A percentile compares a stretch with the other conserved stretches of the same genome.
phyloP scores from a whole-genome alignment of 2,888 invertebrate genomes.

The Lasioglossum figueresi region DNA sequence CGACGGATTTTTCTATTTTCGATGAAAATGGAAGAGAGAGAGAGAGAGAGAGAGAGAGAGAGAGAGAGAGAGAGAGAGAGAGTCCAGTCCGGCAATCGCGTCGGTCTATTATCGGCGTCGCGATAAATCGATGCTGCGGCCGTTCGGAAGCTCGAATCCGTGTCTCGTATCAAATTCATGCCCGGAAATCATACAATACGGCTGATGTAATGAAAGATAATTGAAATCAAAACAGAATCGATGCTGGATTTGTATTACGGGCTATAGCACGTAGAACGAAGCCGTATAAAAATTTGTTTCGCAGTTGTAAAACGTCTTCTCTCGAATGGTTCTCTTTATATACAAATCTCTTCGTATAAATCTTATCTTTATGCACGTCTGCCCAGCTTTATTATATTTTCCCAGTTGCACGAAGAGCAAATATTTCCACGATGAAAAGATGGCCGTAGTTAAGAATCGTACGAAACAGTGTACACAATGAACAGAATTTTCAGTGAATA shows the following conservation, averaged over 20 bases:
- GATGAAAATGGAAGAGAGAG: not conserved
- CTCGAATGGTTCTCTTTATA: constrained; percentile 1
- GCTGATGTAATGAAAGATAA: constrained; percentile 51
- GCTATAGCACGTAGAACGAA: not conserved
- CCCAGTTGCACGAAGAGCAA: constrained; percentile 5
- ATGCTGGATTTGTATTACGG: constrained; percentile 19
- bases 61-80: not conserved
- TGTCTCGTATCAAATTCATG: constrained; percentile 42
- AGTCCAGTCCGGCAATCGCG: not conserved
- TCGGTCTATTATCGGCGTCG: constrained; percentile 20
- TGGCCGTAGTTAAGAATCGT: constrained; percentile 16
- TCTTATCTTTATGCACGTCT: not conserved
- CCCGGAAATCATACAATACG: constrained; percentile 50
- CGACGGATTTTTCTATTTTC: not conserved
- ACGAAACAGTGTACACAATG: constrained; percentile 18
- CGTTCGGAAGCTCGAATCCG: constrained; percentile 17
- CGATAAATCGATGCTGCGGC: constrained; percentile 37
- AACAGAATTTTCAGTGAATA: constrained; percentile 14
- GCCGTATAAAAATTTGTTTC: constrained; percentile 19
- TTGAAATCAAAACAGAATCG: constrained; percentile 52
- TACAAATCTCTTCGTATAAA: not conserved
- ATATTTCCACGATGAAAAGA: constrained; percentile 38
- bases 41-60: not conserved
- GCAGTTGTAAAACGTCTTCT: constrained; percentile 2
- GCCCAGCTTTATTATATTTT: constrained; percentile 40